These are phyloP conservation scores for Tursiops truncatus DNA, from an alignment of 2,113 vertebrate species.

Conservation along the genomic window DNA sequence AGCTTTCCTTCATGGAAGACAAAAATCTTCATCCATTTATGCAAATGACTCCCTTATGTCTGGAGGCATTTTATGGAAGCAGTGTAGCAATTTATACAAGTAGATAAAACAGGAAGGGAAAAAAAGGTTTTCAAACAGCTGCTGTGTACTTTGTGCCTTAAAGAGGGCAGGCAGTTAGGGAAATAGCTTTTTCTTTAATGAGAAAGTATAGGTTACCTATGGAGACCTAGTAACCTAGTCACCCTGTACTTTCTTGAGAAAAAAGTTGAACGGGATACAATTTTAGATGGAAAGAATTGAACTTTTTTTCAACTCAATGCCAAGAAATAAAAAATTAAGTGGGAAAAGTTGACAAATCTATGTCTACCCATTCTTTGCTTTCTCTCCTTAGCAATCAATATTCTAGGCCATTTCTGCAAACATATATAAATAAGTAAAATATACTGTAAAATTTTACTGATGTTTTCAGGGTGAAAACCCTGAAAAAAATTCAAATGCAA, in stretches of 20 bases:
- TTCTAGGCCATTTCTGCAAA: background rate
- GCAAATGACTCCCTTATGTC: constrained; percentile 71
- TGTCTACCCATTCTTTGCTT: background rate
- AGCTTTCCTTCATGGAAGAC: constrained; percentile 54
- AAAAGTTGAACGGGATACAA: constrained; percentile 60
- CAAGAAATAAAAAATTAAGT: constrained; percentile 41
- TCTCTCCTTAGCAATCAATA: background rate
- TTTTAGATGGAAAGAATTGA: constrained; percentile 55
- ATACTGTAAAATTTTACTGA: background rate
- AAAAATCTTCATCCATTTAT: constrained; percentile 64
- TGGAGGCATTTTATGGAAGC: constrained; percentile 63
- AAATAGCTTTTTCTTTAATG: constrained; percentile 62
- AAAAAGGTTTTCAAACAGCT: constrained; percentile 71
- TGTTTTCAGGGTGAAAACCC: background rate
- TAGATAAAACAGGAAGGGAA: constrained; percentile 48
- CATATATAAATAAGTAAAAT: background rate
- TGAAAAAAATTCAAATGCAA: constrained; percentile 11
- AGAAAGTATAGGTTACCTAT: constrained; percentile 65
- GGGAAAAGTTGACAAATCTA: constrained; percentile 60
- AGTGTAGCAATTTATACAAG: constrained; percentile 78
- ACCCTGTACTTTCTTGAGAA: constrained; percentile 46
- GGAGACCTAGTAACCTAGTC: constrained; percentile 44
- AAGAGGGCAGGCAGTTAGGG: constrained; percentile 46
- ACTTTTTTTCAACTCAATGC: constrained; percentile 55
- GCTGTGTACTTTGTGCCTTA: constrained; percentile 63